Evolutionary conservation across 2,888 invertebrate species (phyloP).

Genomic region (Nymphalis polychloros): DNA sequence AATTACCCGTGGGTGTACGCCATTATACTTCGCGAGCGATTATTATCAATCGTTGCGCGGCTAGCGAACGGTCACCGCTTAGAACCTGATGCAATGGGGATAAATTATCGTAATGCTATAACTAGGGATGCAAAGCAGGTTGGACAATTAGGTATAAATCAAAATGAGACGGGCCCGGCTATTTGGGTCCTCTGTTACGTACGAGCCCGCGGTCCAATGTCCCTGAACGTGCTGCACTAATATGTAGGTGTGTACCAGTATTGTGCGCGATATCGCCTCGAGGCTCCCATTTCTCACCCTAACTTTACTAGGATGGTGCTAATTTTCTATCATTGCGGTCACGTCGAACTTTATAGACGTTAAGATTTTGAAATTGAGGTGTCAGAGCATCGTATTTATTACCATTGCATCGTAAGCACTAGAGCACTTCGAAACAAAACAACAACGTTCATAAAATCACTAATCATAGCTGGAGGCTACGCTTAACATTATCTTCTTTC

Average conservation of each 20-base stretch:
- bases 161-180: constrained; percentile 21
- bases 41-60: constrained; percentile 78
- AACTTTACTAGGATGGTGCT: constrained; percentile 77
- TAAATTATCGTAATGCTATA: constrained; percentile 80
- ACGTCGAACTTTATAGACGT: constrained; percentile 73
- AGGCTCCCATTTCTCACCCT: constrained; percentile 75
- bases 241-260: constrained; percentile 44
- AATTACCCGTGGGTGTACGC: constrained; percentile 82
- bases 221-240: constrained; percentile 3
- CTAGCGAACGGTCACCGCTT: constrained; percentile 79
- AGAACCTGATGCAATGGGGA: constrained; percentile 76
- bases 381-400: constrained; percentile 76
- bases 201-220: constrained; percentile 9
- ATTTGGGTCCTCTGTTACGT: constrained; percentile 11
- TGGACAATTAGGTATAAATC: constrained; percentile 40
- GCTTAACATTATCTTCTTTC: constrained; percentile 44
- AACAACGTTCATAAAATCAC: constrained; percentile 56
- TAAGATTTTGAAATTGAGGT: constrained; percentile 75
- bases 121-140: constrained; percentile 81
- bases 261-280: constrained; percentile 65
- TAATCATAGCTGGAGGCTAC: constrained; percentile 59
- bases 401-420: constrained; percentile 53
- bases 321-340: constrained; percentile 80
- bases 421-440: constrained; percentile 44
- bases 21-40: constrained; percentile 81